Evolutionary conservation across 2,888 invertebrate genomes (phyloP), one percentile per base, ranked within the genome.

Genomic region (Brenthis ino): DNA sequence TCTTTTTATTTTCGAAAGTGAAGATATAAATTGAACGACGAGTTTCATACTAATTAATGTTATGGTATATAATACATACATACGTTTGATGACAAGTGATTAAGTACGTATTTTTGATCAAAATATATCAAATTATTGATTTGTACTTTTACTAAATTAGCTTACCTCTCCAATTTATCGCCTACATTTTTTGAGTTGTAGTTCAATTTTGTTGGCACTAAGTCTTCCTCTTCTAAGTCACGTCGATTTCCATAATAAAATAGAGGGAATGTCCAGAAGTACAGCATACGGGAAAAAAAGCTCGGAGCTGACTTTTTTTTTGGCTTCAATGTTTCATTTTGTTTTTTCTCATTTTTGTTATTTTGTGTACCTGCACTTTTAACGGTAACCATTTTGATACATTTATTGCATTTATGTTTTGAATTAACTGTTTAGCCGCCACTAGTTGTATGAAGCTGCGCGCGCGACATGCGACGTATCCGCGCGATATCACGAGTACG

Each of bases 221-320:
- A 89, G 86, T 98, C 98, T 37, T 94, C 92, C 57, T 95, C 93
- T 74, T 95, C 96, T 60, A 98, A 85, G 63, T 95, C 95, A 77
- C 96, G 95, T 68, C 92, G 94, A 77, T 95, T 95, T 0, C 97
- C 98, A 80, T 95, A 95, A 76, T 94, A 95, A 86, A 97, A 97
- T 78, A 96, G 88, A 6, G 95, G 95, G 79, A 96, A 91, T 67
- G 96, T 95, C 95, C 97, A 98, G 87, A 95, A 94, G 86, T 95
- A 96, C 57, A 94, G 85, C 43, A 96, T 82, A 69, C 95, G 92
- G 2, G 96, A 95, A 8, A 96, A 77, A 6, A 93, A 76, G 13
- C 85, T 82, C 0, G 93, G 92, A 0, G 81, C 74, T n/a, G 76
- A 71, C 71, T 88, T 89, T 58, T 82, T 69, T 16, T 76, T 73